Conservation (phyloP, 2,888 invertebrate genomes). For the Diarsia brunnea region DNA sequence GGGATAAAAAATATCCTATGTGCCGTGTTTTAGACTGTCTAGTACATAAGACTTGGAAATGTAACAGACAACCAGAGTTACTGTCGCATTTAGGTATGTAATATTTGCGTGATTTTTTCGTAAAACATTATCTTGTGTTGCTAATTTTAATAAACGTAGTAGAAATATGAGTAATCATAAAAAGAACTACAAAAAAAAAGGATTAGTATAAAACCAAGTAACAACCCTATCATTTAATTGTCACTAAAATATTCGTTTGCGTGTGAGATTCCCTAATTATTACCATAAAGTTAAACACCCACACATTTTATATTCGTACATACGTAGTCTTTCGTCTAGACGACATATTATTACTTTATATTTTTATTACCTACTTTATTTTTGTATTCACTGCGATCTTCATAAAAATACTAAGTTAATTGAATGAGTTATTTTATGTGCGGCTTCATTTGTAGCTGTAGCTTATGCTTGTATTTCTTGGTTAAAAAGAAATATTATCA, state of each 20-base stretch:
- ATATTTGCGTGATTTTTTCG: not conserved
- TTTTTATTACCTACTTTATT: not conserved
- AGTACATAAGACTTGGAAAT: no score
- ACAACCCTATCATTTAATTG: constrained; percentile 6
- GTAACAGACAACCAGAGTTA: not conserved
- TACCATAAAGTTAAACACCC: constrained; percentile 18
- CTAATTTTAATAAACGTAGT: not conserved
- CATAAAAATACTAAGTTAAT: not conserved
- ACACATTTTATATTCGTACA: constrained; percentile 5
- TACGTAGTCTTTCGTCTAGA: constrained; percentile 12
- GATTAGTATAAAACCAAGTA: not conserved
- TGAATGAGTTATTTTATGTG: not conserved
- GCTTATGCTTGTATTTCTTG: not conserved
- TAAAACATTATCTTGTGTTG: not conserved
- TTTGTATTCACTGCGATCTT: not conserved
- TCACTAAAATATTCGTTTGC: constrained; percentile 14
- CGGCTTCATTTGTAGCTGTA: not conserved
- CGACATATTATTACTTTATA: not conserved
- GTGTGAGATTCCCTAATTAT: constrained; percentile 25
- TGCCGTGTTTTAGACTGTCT: no score
- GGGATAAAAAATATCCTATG: no score
- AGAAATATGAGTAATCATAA: not conserved
- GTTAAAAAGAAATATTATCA: not conserved
- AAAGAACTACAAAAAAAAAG: constrained; percentile 11
- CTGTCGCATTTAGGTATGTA: not conserved